These are phyloP conservation scores for Emberiza fucata DNA, from an alignment of 2,113 vertebrate species.

Conservation along the genomic window DNA sequence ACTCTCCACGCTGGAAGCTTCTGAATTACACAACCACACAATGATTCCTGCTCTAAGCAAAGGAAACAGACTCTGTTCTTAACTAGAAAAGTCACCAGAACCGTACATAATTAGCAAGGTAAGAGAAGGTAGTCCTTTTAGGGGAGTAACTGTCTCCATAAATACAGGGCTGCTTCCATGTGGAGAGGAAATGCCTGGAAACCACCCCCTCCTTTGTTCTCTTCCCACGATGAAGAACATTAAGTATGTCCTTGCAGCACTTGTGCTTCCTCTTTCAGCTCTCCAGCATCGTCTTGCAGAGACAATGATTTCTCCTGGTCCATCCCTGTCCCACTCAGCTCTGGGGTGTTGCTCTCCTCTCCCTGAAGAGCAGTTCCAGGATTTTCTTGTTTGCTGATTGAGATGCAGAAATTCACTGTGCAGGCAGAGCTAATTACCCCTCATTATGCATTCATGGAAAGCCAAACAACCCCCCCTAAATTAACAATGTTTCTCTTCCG, in stretches of 20 bases:
- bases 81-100: not conserved
- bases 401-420: not conserved
- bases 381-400: not conserved
- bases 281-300: not conserved
- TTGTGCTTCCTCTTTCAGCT: not conserved
- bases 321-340: not conserved
- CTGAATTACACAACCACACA: not conserved
- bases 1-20: not conserved
- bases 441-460: not conserved
- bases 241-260: not conserved
- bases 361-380: not conserved
- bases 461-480: not conserved
- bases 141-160: not conserved
- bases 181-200: not conserved
- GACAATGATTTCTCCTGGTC: not conserved
- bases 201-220: not conserved
- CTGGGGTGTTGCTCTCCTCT: not conserved
- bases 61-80: not conserved
- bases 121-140: not conserved
- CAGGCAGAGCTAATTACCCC: not conserved
- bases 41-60: not conserved
- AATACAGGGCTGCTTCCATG: not conserved
- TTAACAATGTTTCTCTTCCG: not conserved
- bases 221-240: not conserved
- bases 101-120: not conserved